Evolutionary conservation across 2,888 invertebrate species (phyloP), one percentile per base, ranked within the genome.

Genomic region (Timema cristinae): DNA sequence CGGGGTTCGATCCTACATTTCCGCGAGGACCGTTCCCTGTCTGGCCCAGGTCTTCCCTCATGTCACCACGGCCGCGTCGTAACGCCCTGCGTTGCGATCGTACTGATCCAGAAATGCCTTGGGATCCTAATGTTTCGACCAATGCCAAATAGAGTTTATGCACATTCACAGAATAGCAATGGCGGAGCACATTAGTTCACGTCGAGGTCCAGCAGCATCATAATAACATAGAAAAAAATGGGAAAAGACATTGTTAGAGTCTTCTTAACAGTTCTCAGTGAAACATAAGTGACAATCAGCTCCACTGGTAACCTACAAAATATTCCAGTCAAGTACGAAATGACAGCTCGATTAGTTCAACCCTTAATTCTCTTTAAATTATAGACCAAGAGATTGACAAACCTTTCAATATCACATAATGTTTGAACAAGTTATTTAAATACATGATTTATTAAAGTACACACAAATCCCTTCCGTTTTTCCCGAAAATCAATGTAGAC

Each of bases 61-160:
- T 70, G 72, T 75, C 79, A 69, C 79, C 78, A 80, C 83, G 84
- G 79, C 77, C 86, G 78, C 87, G 50, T 75, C 75, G 63, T 71
- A 73, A 59, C 75, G 74, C n/a, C 74, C 72, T 67, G 77, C 75
- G 69, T 77, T 77, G 73, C 78, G 77, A 73, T 78, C 78, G 75
- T 77, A 79, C 80, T 82, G 81, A 78, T 84, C 84, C 83, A 84
- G 81, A 76, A 83, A 84, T 77, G 83, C 81, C 78, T 83, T 83
- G 71, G 83, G 82, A 77, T 83, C 83, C 83, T 83, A 77, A 74
- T 71, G 71, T 72, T 74, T 75, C 76, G 50, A 69, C 56, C 15
- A 70, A 48, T 50, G 32, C 68, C 47, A 69, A 59, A 49, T 9
- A 16, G 11, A 16, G 13, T 61, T 50, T 63, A 15, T 50, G n/a